Conservation (phyloP, 2,113 vertebrate genomes). For the Phalacrocorax brasilianus region DNA sequence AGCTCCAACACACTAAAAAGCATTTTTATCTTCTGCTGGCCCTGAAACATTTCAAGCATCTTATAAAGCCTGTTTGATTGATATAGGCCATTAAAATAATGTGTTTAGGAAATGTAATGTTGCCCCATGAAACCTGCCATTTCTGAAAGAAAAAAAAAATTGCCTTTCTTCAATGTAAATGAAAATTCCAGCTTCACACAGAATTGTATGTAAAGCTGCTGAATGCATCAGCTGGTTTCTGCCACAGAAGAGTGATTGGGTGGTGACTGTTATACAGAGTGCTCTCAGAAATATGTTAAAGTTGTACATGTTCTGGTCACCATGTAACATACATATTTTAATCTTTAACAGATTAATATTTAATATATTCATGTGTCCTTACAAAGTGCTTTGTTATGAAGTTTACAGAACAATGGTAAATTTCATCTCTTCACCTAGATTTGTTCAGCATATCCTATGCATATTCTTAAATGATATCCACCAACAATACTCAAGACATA, state of each 20-base stretch:
- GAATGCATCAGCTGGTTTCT: background rate
- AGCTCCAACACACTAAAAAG: background rate
- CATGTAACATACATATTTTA: background rate
- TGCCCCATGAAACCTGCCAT: background rate
- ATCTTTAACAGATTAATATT: background rate
- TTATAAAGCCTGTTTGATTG: slow-evolving; percentile 9
- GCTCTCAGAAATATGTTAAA: background rate
- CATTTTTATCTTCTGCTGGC: background rate
- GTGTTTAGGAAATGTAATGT: slow-evolving; percentile 2
- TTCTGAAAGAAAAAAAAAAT: background rate
- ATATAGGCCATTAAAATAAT: background rate
- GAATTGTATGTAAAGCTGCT: background rate
- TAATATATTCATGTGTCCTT: background rate
- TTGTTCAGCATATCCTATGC: background rate
- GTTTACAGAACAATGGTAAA: background rate
- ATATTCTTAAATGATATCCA: background rate
- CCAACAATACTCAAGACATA: background rate
- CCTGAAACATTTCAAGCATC: background rate
- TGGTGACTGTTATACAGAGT: background rate
- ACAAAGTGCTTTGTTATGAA: background rate
- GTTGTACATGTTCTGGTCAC: background rate
- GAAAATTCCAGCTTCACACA: background rate
- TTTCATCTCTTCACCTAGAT: background rate
- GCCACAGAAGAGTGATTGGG: background rate
- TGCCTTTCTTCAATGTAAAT: slow-evolving; percentile 6